Percentiles rank a stretch among this genome's conserved stretches.
Conservation (phyloP, 2,113 vertebrate genomes). For the Phylloscopus trochilus region DNA sequence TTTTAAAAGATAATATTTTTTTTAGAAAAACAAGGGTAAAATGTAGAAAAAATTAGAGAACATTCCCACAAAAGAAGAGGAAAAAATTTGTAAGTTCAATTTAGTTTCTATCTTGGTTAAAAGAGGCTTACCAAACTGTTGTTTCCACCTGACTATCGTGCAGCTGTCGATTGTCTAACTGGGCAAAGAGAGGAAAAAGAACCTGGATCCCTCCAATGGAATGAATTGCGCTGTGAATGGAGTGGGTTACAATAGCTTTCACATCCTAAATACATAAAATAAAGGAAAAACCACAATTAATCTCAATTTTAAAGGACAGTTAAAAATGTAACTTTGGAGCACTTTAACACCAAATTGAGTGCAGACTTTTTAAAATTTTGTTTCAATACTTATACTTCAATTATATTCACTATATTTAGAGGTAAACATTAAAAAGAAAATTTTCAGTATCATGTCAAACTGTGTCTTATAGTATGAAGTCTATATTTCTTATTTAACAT, state of each 20-base stretch:
- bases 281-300: not conserved
- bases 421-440: not conserved
- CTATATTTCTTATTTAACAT: not conserved
- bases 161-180: conserved; percentile 89
- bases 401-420: not conserved
- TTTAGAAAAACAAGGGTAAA: not conserved
- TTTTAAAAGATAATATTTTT: rapidly evolving
- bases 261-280: conserved; percentile 81
- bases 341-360: not conserved
- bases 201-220: conserved; percentile 97
- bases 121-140: conserved; percentile 85
- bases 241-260: conserved; percentile 95
- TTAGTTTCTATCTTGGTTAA: not conserved
- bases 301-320: not conserved
- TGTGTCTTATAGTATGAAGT: not conserved
- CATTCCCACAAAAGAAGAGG: not conserved
- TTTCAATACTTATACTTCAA: not conserved
- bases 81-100: not conserved
- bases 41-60: not conserved
- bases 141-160: conserved; percentile 89
- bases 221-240: conserved; percentile 95
- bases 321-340: not conserved
- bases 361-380: not conserved
- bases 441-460: not conserved
- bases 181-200: conserved; percentile 94